Base-by-base conservation (phyloP, 2,888 invertebrate genomes). In the Eretmocerus hayati region DNA sequence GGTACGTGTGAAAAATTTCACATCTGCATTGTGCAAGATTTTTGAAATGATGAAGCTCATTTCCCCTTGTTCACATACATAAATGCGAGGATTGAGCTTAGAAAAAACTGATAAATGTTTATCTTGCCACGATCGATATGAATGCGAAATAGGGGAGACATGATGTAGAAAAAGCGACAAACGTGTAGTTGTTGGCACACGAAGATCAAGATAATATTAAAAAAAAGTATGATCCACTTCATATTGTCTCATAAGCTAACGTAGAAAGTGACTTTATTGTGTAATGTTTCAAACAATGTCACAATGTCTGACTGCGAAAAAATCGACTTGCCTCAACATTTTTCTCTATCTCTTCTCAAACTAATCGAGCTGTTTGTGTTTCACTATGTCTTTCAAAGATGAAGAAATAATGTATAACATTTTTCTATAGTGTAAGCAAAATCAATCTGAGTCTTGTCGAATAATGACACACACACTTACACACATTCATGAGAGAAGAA, bases 191-290 rank as follows among this genome's bases (percentile, higher is more conserved):
- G n/a, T n/a, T n/a, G n/a, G n/a, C n/a, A n/a, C n/a, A n/a, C n/a
- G n/a, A n/a, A n/a, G 11, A 33, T 13, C 11, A 38, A 16, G 9
- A 44, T 23, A 40, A 45, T 30, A 47, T 46, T 31, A 16, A 36
- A n/a, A n/a, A 39, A 46, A 40, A 35, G 51, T 54, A 54, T 56
- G 48, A 56, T 54, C 33, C 49, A 55, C 54, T 53, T 53, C 48
- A 48, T 57, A 54, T 55, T 57, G 46, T 55, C 58, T 58, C 50
- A n/a, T n/a, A n/a, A n/a, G n/a, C n/a, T n/a, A 56, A 52, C 50
- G 53, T 59, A 60, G 39, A 44, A 31, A 30, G 47, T 47, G 43
- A 57, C 46, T 57, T 48, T 55, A 56, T 54, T 58, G 56, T 53
- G 56, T 43, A 50, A 44, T 40, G 45, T 45, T 45, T 52, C 38